Conservation (phyloP, 1,140 invertebrate genomes). For the Linepithema humile region DNA sequence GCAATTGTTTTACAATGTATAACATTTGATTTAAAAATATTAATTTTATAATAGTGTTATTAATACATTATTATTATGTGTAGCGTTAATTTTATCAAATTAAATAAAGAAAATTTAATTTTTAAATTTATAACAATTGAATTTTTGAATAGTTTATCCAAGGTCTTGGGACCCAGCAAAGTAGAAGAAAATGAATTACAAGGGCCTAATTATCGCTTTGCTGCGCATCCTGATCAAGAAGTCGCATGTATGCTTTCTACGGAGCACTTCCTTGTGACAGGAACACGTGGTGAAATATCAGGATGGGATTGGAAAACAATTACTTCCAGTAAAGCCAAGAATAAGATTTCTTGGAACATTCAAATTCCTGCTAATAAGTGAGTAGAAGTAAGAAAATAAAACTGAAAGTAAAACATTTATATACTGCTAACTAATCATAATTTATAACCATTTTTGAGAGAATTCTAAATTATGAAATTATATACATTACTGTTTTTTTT, state of each 20-base stretch:
- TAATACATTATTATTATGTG: neutral
- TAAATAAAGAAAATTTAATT: neutral
- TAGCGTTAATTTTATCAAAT: neutral
- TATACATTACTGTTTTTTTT: too few species aligned
- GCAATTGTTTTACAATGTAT: conserved; percentile 70
- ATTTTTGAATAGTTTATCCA: conserved; percentile 84
- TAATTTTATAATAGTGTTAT: neutral
- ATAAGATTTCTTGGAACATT: conserved; percentile 87
- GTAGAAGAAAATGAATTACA: conserved; percentile 84
- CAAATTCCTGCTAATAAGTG: conserved; percentile 87
- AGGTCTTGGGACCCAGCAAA: conserved; percentile 84
- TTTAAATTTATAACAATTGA: neutral
- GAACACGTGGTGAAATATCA: conserved; percentile 89
- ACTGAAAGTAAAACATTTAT: conserved; percentile 19
- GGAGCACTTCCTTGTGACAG: conserved; percentile 90
- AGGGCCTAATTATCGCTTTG: conserved; percentile 86
- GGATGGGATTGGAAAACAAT: conserved; percentile 91
- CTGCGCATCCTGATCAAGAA: conserved; percentile 85
- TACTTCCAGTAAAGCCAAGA: conserved; percentile 87
- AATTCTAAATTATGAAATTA: too few species aligned
- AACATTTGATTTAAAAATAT: neutral
- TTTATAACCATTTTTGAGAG: too few species aligned
- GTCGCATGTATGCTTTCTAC: conserved; percentile 90
- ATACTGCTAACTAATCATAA: too few species aligned
- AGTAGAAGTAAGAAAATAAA: conserved; percentile 27